Percentiles rank a stretch among this genome's conserved stretches.
Evolutionary conservation across 92 coral and sea anemone genomes (phyloP).

Genomic region (Metridium senile): DNA sequence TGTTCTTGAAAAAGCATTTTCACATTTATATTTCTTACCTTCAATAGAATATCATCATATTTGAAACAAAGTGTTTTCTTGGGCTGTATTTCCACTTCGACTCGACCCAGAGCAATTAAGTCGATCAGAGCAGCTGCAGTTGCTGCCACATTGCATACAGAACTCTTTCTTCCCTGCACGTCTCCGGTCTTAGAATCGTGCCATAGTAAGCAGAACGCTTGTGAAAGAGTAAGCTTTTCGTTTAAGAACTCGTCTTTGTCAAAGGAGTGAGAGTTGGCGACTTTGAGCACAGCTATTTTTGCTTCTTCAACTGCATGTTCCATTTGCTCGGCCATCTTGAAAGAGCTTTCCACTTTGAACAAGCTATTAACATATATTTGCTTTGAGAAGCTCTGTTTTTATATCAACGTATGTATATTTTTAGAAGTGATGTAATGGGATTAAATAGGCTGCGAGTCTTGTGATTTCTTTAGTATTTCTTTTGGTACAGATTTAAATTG

Average conservation of each 20-base stretch:
- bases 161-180: slow-evolving; percentile 60
- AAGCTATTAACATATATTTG: no score
- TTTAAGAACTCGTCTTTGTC: slow-evolving; percentile 44
- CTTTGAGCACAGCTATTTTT: slow-evolving; percentile 14
- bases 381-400: no score
- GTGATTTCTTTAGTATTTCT: no score
- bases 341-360: no score
- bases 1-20: not conserved
- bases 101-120: slow-evolving; percentile 59
- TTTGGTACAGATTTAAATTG: no score
- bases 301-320: no score
- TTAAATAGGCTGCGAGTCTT: no score
- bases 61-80: not conserved
- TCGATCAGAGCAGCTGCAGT: slow-evolving; percentile 66
- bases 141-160: slow-evolving; percentile 48
- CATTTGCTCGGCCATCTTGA: no score
- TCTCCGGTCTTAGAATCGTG: slow-evolving; percentile 80
- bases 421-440: no score
- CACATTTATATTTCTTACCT: slow-evolving; percentile 7
- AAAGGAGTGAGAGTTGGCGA: slow-evolving; percentile 21
- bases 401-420: no score
- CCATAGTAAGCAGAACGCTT: slow-evolving; percentile 87
- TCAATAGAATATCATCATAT: not conserved
- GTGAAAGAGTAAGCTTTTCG: slow-evolving; percentile 64
- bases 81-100: slow-evolving; percentile 28